Evolutionary conservation across 2,797 vertebrate genomes (phyloP), one percentile per base, ranked within the genome.

Genomic region (Manis javanica): DNA sequence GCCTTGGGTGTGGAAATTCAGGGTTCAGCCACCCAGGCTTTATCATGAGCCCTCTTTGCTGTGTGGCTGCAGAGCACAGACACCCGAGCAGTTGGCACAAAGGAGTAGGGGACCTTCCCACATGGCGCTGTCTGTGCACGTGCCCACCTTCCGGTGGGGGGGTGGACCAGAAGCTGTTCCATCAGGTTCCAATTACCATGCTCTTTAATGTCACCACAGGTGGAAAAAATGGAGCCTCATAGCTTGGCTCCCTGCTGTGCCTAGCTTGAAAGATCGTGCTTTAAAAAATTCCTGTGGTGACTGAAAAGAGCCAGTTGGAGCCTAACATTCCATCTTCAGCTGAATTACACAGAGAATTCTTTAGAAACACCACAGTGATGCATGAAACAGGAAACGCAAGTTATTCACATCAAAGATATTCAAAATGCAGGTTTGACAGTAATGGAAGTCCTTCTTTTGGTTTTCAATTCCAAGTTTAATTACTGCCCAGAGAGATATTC

Each of bases 391-490:
- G 94, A 85, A 89, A 75, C 21, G 49, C 26, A 53, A 7, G 55
- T 2, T 4, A 24, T 55, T 94, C 64, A 46, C 87, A 63, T 72
- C 51, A 72, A 91, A 81, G 89, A 66, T 13, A 75, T 24, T 87
- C 26, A 81, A 75, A 91, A 57, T 6, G 26, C 21, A 87, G 49
- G 77, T 64, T 42, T 63, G 79, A 59, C 78, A 51, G 89, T 39
- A 37, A 85, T 31, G 12, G 74, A 66, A 87, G 69, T 24, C 1
- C 15, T 79, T 88, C 37, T 91, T 79, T n/a, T 94, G 92, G 87
- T 75, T 37, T 74, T 84, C 49, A 53, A 83, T 90, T 94, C 66
- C 4, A 29, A 75, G 66, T 79, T 59, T 90, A 87, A 91, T 93
- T 79, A 87, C 57, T 93, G 59, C 75, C 51, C n/a, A 66, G 59